Evolutionary conservation across 2,888 invertebrate genomes (phyloP).

Genomic region (Hypomecis punctinalis): DNA sequence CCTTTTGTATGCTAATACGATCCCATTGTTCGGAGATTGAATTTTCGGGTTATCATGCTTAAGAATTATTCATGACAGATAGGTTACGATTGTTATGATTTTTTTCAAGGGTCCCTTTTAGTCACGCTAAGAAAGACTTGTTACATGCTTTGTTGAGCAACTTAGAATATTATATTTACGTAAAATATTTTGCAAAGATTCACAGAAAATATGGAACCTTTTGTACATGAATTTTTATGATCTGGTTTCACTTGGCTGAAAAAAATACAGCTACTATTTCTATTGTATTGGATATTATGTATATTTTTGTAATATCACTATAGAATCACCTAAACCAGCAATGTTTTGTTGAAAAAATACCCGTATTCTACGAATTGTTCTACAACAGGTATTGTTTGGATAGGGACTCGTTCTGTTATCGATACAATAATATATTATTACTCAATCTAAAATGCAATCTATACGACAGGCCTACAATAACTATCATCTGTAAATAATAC

Average conservation of each 20-base stretch:
- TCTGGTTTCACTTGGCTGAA: neutral
- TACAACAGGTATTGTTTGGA: too few species aligned
- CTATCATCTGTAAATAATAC: neutral
- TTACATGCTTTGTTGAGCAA: constrained; percentile 17
- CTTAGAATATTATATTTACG: constrained; percentile 21
- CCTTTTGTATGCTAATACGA: constrained; percentile 85
- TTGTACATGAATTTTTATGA: too few species aligned
- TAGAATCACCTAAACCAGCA: too few species aligned
- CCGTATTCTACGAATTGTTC: too few species aligned
- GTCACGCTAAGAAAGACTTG: constrained; percentile 24
- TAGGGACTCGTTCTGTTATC: too few species aligned
- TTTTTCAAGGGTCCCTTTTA: constrained; percentile 51
- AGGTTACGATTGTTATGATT: constrained; percentile 69
- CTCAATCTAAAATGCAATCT: neutral
- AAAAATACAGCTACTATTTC: neutral
- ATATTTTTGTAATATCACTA: too few species aligned
- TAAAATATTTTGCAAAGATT: constrained; percentile 10
- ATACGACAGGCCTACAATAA: neutral
- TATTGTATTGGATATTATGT: neutral
- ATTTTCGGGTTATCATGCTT: constrained; percentile 80
- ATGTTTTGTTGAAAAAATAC: too few species aligned
- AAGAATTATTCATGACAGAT: constrained; percentile 81
- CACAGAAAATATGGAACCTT: neutral
- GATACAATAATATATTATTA: neutral
- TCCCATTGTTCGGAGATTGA: constrained; percentile 84